Percentiles rank a stretch among this genome's conserved stretches.
Evolutionary conservation across 2,797 vertebrate species (phyloP).

Genomic region (Siniperca undulata): DNA sequence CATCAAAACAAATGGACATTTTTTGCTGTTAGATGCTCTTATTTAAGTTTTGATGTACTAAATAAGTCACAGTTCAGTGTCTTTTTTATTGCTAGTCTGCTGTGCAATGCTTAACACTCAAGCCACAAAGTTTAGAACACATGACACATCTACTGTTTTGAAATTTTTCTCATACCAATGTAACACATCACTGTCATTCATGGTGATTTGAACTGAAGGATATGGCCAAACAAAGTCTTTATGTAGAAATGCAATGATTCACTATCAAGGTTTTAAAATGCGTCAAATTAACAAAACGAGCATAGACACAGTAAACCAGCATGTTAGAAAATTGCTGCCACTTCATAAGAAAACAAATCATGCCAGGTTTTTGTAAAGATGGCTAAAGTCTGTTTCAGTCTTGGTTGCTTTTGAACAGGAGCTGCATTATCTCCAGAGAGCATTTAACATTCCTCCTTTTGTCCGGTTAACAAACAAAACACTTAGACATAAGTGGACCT

Average conservation of each 20-base stretch:
- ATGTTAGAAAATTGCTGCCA: neutral
- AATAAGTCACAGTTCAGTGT: neutral
- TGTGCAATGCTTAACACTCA: neutral
- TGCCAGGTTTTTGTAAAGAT: neutral
- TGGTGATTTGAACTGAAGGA: neutral
- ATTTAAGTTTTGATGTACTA: neutral
- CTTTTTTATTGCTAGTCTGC: neutral
- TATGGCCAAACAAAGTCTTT: neutral
- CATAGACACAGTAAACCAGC: neutral
- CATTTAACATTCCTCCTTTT: neutral
- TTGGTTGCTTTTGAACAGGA: neutral
- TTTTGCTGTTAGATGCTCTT: neutral
- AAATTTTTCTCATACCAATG: neutral
- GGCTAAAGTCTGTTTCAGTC: neutral
- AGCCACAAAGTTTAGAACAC: neutral
- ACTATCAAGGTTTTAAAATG: neutral
- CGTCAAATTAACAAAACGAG: neutral
- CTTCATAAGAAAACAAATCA: neutral
- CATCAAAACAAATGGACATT: slow-evolving; percentile 8
- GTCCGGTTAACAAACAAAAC: neutral
- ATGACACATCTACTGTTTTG: neutral
- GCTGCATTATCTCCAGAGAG: neutral
- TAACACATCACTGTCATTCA: neutral
- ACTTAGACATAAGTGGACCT: too few species aligned
- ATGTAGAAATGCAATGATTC: neutral